A percentile compares a stretch with the other conserved stretches of the same genome.
These are phyloP conservation scores for Diloba caeruleocephala DNA, from an alignment of 2,888 invertebrate genomes.

Conservation along the genomic window DNA sequence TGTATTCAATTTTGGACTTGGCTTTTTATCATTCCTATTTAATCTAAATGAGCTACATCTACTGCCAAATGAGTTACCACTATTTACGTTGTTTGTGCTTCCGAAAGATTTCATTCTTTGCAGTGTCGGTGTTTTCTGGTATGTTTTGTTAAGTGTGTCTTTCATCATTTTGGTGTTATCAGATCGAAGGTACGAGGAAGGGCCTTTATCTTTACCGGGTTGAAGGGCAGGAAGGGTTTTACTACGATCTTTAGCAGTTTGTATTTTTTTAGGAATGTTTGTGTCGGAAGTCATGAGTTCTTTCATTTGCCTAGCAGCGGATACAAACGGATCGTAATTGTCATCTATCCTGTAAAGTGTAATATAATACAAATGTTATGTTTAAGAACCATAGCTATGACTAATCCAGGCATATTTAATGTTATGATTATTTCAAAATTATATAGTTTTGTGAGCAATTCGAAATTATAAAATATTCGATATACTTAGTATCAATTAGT, in stretches of 20 bases:
- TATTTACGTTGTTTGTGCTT: constrained; percentile 78
- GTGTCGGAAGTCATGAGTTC: constrained; percentile 93
- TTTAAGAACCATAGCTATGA: too few species aligned
- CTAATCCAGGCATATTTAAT: too few species aligned
- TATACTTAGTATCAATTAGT: too few species aligned
- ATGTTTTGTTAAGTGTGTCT: constrained; percentile 85
- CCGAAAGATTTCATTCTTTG: constrained; percentile 87
- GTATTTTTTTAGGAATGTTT: constrained; percentile 82
- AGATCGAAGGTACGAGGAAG: constrained; percentile 68
- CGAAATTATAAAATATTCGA: too few species aligned
- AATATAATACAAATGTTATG: constrained; percentile 28
- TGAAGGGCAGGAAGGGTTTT: constrained; percentile 83
- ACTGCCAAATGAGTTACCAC: constrained; percentile 74
- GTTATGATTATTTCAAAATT: too few species aligned
- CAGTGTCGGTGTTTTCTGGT: constrained; percentile 86
- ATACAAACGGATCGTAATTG: constrained; percentile 93
- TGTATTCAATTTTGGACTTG: constrained; percentile 82
- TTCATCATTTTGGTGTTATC: constrained; percentile 84
- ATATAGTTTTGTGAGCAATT: too few species aligned
- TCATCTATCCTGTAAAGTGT: constrained; percentile 83
- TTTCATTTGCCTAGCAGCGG: constrained; percentile 94
- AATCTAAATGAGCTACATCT: constrained; percentile 85
- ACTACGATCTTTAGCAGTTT: constrained; percentile 80
- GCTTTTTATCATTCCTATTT: constrained; percentile 81
- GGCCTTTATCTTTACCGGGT: constrained; percentile 76